Conservation (phyloP, 2,888 invertebrate species). For the Griposia aprilina region DNA sequence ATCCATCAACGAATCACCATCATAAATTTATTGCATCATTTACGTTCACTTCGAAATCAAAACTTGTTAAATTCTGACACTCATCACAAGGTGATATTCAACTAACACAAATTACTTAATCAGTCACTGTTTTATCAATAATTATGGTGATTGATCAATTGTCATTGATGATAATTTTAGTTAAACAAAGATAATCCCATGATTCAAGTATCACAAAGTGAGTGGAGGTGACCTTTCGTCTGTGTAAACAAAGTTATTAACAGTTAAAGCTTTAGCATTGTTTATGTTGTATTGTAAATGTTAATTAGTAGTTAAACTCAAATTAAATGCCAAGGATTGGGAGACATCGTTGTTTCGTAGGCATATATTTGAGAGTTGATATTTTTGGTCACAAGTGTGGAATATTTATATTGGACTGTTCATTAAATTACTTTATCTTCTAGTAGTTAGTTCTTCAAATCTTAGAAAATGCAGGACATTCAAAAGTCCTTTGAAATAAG, state of each 20-base stretch:
- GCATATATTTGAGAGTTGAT: background rate
- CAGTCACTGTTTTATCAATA: conserved; percentile 47
- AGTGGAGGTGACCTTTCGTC: conserved; percentile 71
- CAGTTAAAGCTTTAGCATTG: conserved; percentile 65
- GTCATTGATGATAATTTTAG: conserved; percentile 55
- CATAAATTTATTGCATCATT: conserved; percentile 21
- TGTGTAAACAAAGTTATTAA: conserved; percentile 68
- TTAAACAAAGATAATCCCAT: conserved; percentile 68
- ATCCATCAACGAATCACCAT: background rate
- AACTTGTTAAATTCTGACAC: conserved; percentile 17
- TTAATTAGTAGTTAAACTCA: conserved; percentile 72
- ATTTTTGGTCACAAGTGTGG: background rate
- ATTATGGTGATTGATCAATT: conserved; percentile 62
- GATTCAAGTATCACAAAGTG: conserved; percentile 49
- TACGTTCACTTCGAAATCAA: conserved; percentile 20
- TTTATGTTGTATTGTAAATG: conserved; percentile 73
- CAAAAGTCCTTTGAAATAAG: background rate
- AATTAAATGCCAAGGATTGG: conserved; percentile 69
- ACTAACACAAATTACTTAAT: conserved; percentile 43
- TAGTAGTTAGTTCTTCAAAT: background rate
- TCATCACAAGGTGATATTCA: conserved; percentile 28
- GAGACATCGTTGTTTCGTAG: conserved; percentile 48
- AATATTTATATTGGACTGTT: background rate
- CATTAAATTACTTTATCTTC: background rate
- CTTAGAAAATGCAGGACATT: background rate